Conservation (phyloP, 2,797 vertebrate species). For the Chaetodon trifasciatus region DNA sequence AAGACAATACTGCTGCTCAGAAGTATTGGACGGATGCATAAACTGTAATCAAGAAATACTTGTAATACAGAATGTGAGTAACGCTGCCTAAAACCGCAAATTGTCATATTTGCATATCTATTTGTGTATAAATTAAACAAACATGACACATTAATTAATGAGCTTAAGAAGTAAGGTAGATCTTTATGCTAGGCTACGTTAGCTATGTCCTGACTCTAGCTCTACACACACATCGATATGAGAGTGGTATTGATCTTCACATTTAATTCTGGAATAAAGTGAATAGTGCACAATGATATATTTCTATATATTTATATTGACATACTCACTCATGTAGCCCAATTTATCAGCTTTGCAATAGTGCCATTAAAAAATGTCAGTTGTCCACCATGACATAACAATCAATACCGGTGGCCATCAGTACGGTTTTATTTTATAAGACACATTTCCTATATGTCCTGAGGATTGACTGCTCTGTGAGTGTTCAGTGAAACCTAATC, state of each 20-base stretch:
- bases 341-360: neutral
- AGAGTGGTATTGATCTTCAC: neutral
- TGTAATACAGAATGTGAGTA: too few species aligned
- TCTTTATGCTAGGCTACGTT: neutral
- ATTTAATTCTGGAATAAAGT: neutral
- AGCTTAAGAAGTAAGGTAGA: neutral
- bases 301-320: neutral
- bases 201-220: neutral
- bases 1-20: neutral
- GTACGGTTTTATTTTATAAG: slow-evolving; percentile 9
- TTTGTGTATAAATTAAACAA: neutral
- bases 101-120: neutral
- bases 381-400: neutral
- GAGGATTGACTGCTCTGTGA: slow-evolving; percentile 6
- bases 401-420: neutral
- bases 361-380: slow-evolving; percentile 1
- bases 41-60: neutral
- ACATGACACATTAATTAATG: neutral
- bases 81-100: neutral
- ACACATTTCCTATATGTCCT: neutral
- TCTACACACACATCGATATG: neutral
- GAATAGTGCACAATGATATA: neutral
- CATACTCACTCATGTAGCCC: too few species aligned
- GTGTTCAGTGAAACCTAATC: slow-evolving; percentile 35
- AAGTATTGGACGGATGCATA: neutral